Conservation (phyloP, 2,797 vertebrate species). For the Sebastes oblongus region DNA sequence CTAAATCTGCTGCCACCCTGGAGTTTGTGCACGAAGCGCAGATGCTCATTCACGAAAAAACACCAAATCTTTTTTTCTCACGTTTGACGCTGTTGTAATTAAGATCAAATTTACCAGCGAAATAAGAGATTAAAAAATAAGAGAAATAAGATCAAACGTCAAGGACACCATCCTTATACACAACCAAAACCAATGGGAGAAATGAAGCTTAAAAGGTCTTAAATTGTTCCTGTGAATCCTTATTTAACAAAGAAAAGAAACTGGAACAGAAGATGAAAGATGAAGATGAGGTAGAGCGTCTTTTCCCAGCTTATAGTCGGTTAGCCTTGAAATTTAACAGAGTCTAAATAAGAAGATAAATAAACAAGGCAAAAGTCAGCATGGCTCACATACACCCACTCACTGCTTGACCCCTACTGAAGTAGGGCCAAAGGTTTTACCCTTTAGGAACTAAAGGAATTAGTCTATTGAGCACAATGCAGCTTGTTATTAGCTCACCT, state of each 20-base stretch:
- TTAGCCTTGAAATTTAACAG: background rate
- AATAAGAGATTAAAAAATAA: background rate
- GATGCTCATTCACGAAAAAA: conserved; percentile 11
- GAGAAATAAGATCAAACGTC: background rate
- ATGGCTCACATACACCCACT: no score
- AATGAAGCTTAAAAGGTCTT: background rate
- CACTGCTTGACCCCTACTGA: no score
- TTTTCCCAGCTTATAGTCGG: background rate
- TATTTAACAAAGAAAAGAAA: background rate
- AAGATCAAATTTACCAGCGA: background rate
- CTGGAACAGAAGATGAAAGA: background rate
- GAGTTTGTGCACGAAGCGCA: conserved; percentile 24
- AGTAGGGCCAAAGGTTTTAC: no score
- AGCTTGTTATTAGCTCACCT: background rate
- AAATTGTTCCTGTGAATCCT: background rate
- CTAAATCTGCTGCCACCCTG: conserved; percentile 40
- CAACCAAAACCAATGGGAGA: background rate
- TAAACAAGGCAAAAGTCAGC: no score
- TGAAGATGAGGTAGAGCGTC: background rate
- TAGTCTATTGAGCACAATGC: no score
- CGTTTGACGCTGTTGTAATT: background rate
- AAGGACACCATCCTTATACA: background rate
- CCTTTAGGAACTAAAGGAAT: no score
- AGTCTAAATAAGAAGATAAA: background rate
- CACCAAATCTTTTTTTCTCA: background rate